Base-by-base conservation (phyloP, 2,888 invertebrate genomes). In the Drosophila merina region DNA sequence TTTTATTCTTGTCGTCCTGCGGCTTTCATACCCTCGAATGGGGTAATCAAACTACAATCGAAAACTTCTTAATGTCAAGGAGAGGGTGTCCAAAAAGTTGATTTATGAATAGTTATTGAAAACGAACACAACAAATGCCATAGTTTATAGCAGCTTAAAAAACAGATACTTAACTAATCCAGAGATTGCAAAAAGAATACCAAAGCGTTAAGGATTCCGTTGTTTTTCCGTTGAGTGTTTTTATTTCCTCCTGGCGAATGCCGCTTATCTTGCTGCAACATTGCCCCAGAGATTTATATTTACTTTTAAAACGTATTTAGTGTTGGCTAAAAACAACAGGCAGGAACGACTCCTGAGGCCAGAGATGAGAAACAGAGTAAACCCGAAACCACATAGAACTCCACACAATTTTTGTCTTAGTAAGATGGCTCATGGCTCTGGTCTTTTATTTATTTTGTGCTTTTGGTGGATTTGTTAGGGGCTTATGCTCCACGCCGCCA, bases 231-330 rank as follows among this genome's bases (percentile, higher is more conserved):
- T 25, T 25, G 10, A 5, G 14, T 33, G 36, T 38, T 31, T 20
- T 40, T 42, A 48, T 31, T 49, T n/a, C 14, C 42, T 40, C 57
- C 47, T 74, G 64, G 10, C 4, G 4, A 42, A 42, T 54, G 51
- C 48, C 36, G 80, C 83, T 80, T 80, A 80, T 80, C 80, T 85
- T 49, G 68, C 64, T 76, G 86, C 56, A 47, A 57, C 69, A 42
- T 67, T 67, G 62, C 44, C 83, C 56, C 25, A 25, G 40, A 60
- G 75, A 72, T 75, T 71, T 76, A 70, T 79, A 83, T 79, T 79
- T 86, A 76, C 84, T 76, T 79, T 83, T 72, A 57, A 70, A 77
- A 78, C 58, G 72, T 72, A 78, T 87, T 82, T 74, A 75, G 69
- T 73, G 64, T 67, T 71, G 75, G 58, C 59, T 50, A 64, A 67